Percentiles rank a stretch among this genome's conserved stretches.
phyloP scores from a whole-genome alignment of 2,113 vertebrate species.

The Pholis gunnellus region DNA sequence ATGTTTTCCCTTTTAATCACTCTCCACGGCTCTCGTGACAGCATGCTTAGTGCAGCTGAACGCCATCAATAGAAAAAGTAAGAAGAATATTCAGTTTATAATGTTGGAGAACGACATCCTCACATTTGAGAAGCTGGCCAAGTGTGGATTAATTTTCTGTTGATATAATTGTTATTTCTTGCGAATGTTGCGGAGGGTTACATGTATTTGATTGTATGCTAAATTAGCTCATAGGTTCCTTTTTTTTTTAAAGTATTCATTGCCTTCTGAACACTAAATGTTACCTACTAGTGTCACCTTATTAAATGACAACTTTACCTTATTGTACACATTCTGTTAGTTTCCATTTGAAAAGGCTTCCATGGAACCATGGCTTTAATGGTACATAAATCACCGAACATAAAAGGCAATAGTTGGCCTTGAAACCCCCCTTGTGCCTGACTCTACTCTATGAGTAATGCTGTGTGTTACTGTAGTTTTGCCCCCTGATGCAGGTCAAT shows the following conservation, averaged over 20 bases:
- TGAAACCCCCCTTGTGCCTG: conserved; percentile 24
- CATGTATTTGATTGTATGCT: too few species aligned
- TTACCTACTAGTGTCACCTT: neutral
- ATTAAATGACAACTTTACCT: neutral
- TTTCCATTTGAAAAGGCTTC: conserved; percentile 3
- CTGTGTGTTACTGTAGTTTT: conserved; percentile 21
- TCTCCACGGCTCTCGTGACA: conserved; percentile 12
- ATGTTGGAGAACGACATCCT: neutral
- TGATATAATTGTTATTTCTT: neutral
- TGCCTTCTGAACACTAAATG: neutral
- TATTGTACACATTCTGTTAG: neutral
- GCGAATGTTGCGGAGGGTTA: neutral
- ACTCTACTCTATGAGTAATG: conserved; percentile 16
- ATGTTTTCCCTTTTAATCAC: conserved; percentile 43
- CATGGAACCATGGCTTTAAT: neutral
- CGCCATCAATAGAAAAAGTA: neutral
- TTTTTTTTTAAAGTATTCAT: neutral
- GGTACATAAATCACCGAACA: conserved; percentile 4
- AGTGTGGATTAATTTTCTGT: neutral
- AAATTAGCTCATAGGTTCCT: neutral
- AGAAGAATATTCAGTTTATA: neutral
- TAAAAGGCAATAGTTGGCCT: conserved; percentile 3
- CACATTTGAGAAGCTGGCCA: neutral
- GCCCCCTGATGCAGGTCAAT: conserved; percentile 28
- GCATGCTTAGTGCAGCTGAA: conserved; percentile 17